Conservation (phyloP, 2,888 invertebrate species). For the Chrysotoxum bicinctum region DNA sequence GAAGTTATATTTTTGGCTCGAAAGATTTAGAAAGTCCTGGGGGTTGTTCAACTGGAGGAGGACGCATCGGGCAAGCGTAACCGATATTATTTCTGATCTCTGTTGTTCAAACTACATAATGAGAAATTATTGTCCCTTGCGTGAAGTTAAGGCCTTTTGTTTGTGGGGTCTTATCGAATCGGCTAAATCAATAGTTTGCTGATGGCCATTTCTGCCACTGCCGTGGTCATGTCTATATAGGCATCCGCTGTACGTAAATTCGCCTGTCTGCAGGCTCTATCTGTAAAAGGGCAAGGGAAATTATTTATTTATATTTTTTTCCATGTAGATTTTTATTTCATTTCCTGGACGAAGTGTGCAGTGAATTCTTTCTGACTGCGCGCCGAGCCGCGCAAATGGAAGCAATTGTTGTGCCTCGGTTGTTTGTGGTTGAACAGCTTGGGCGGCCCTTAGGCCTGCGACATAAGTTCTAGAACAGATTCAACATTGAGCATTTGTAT, state of each 20-base stretch:
- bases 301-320: slow-evolving; percentile 71
- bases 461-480: slow-evolving; percentile 50
- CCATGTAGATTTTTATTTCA: slow-evolving; percentile 70
- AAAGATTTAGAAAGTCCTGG: slow-evolving; percentile 51
- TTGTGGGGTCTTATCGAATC: slow-evolving; percentile 56
- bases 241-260: slow-evolving; percentile 55
- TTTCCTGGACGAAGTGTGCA: slow-evolving; percentile 61
- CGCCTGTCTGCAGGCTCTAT: slow-evolving; percentile 52
- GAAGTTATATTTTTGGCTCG: neutral
- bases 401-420: slow-evolving; percentile 8
- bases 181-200: slow-evolving; percentile 52
- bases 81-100: slow-evolving; percentile 27
- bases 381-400: neutral
- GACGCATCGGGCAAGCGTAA: neutral
- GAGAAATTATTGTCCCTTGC: slow-evolving; percentile 71
- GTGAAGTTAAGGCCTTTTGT: slow-evolving; percentile 72
- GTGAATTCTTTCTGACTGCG: slow-evolving; percentile 31
- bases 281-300: slow-evolving; percentile 69
- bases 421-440: slow-evolving; percentile 23
- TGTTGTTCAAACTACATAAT: slow-evolving; percentile 60
- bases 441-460: slow-evolving; percentile 68
- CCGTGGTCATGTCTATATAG: slow-evolving; percentile 35
- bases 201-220: slow-evolving; percentile 14
- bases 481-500: slow-evolving; percentile 53
- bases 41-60: slow-evolving; percentile 29